phyloP scores from a whole-genome alignment of 2,888 invertebrate species.

The Drosophila vallismaia region DNA sequence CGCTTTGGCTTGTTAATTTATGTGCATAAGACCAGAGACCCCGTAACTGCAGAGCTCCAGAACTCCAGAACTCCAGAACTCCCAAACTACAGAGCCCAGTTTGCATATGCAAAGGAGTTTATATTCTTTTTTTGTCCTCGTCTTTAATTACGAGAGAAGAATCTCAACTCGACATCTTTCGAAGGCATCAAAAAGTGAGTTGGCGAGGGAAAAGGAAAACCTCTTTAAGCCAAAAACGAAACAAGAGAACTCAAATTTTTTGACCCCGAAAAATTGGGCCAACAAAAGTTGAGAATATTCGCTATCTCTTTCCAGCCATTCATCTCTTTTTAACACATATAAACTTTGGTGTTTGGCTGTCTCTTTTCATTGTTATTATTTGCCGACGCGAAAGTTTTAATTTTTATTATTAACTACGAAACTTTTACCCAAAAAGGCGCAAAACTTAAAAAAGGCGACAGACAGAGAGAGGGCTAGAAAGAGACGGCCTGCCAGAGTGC shows the following conservation, averaged over 20 bases:
- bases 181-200: constrained; percentile 6
- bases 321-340: constrained; percentile 1
- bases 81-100: not conserved
- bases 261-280: constrained; percentile 54
- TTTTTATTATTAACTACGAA: constrained; percentile 81
- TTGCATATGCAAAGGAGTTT: constrained; percentile 4
- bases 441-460: constrained; percentile 74
- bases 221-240: constrained; percentile 36
- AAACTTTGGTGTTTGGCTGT: constrained; percentile 36
- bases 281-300: constrained; percentile 12
- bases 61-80: not conserved
- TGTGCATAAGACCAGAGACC: constrained; percentile 61
- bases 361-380: constrained; percentile 76
- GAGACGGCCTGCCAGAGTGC: constrained; percentile 4
- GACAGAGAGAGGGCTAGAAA: constrained; percentile 26
- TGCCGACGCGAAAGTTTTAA: constrained; percentile 80
- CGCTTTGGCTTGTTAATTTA: constrained; percentile 71
- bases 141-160: constrained; percentile 55
- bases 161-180: not conserved
- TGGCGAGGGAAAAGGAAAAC: constrained; percentile 8
- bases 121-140: not conserved
- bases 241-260: constrained; percentile 32
- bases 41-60: not conserved
- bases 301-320: constrained; percentile 5
- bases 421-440: constrained; percentile 67